A percentile compares a stretch with the other conserved stretches of the same genome.
Evolutionary conservation across 2,797 vertebrate genomes (phyloP).

Genomic region (Alfaro cultratus): DNA sequence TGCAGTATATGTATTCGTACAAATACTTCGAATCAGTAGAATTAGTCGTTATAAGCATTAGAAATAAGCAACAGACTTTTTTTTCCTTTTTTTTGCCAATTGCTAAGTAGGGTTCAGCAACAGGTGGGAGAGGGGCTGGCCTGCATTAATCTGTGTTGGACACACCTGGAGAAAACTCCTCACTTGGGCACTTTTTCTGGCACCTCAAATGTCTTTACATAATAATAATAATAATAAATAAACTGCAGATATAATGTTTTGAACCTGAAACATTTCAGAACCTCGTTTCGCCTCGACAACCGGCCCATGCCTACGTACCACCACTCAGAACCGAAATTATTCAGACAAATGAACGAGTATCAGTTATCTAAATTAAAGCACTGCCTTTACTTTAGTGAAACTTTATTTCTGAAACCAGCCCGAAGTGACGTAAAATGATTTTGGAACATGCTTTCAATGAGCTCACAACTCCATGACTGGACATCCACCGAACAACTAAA

Average conservation of each 20-base stretch:
- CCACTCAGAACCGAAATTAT: slow-evolving; percentile 28
- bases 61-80: neutral
- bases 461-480: slow-evolving; percentile 72
- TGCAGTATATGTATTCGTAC: neutral
- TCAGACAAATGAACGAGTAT: slow-evolving; percentile 41
- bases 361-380: slow-evolving; percentile 55
- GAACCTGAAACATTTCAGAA: neutral
- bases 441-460: slow-evolving; percentile 72
- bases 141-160: neutral
- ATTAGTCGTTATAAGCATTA: neutral
- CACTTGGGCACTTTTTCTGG: neutral
- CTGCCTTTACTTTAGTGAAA: slow-evolving; percentile 57
- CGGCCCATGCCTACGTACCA: slow-evolving; percentile 4
- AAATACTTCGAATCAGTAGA: neutral
- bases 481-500: slow-evolving; percentile 71
- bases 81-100: neutral
- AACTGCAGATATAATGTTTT: neutral
- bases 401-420: slow-evolving; percentile 61
- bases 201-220: neutral
- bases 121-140: neutral
- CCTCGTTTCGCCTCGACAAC: no score
- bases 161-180: neutral
- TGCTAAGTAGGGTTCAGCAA: neutral
- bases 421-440: slow-evolving; percentile 58
- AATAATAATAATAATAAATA: neutral